Conservation (phyloP, 2,888 invertebrate species). For the Dynastes grantii region DNA sequence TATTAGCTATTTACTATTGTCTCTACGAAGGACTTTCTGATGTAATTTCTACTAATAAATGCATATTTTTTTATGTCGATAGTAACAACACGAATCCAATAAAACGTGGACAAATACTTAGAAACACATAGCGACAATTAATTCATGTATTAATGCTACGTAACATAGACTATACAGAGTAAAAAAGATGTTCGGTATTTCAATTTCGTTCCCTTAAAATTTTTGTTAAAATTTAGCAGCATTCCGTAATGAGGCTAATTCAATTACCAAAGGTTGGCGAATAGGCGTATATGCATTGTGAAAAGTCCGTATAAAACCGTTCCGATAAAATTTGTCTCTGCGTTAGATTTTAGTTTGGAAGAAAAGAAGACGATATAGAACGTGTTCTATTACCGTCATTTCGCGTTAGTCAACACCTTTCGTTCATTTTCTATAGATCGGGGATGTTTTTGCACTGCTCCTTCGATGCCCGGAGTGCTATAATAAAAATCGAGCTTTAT, state of each 20-base stretch:
- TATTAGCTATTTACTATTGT: too few relatives aligned
- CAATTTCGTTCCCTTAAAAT: neutral
- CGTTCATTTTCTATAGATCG: conserved; percentile 61
- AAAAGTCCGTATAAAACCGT: conserved; percentile 32
- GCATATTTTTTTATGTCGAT: too few relatives aligned
- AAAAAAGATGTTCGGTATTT: neutral
- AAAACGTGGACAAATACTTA: too few relatives aligned
- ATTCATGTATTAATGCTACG: neutral
- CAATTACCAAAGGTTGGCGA: neutral
- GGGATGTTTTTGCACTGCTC: conserved; percentile 49
- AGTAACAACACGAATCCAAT: too few relatives aligned
- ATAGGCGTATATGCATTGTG: conserved; percentile 17
- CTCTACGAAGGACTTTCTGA: too few relatives aligned
- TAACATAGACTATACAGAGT: neutral
- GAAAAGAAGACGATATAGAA: conserved; percentile 52
- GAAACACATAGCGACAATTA: neutral
- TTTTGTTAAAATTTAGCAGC: neutral
- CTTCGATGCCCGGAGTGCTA: conserved; percentile 18
- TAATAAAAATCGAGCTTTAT: conserved; percentile 34
- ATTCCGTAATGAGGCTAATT: neutral
- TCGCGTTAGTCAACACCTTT: conserved; percentile 59
- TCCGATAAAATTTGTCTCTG: conserved; percentile 38
- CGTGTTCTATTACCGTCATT: conserved; percentile 67
- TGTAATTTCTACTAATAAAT: too few relatives aligned
- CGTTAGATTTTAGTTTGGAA: conserved; percentile 38